Evolutionary conservation across 2,888 invertebrate species (phyloP).

Genomic region (Tuberolachnus salignus): DNA sequence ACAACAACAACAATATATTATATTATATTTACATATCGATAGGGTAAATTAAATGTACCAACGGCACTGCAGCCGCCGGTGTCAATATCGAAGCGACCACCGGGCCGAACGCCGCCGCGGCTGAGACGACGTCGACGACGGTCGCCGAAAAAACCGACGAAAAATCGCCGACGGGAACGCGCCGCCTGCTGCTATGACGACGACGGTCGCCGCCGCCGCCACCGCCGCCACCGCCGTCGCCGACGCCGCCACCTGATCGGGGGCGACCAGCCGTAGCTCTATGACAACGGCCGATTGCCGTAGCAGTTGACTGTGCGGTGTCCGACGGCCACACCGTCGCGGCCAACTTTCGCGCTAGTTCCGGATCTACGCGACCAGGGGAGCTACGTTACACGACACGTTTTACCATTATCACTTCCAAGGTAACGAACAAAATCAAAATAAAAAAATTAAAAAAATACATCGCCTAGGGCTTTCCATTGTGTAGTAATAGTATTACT

Average conservation of each 20-base stretch:
- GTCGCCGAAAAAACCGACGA: neutral
- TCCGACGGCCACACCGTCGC: constrained; percentile 1
- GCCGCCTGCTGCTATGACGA: constrained; percentile 1
- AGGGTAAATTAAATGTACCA: neutral
- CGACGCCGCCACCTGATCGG: neutral
- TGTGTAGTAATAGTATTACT: too few species aligned
- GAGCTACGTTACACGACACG: too few species aligned
- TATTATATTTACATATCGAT: too few species aligned
- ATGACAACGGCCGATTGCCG: constrained; percentile 9
- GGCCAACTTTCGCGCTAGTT: constrained; percentile 3
- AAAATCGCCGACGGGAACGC: neutral
- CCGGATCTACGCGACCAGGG: constrained; percentile 17
- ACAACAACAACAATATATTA: too few species aligned
- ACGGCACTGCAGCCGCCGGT: neutral
- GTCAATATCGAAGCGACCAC: neutral
- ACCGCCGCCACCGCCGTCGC: neutral
- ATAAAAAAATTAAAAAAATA: too few species aligned
- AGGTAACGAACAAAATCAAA: constrained; percentile 17
- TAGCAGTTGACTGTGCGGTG: neutral
- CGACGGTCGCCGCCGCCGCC: neutral
- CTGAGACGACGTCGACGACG: neutral
- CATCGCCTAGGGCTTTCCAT: too few species aligned
- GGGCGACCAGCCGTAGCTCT: constrained; percentile 9
- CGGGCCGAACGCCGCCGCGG: neutral
- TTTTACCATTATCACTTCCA: neutral